A percentile compares a stretch with the other conserved stretches of the same genome.
phyloP scores from a whole-genome alignment of 2,113 vertebrate genomes.

The Lophura nycthemera region DNA sequence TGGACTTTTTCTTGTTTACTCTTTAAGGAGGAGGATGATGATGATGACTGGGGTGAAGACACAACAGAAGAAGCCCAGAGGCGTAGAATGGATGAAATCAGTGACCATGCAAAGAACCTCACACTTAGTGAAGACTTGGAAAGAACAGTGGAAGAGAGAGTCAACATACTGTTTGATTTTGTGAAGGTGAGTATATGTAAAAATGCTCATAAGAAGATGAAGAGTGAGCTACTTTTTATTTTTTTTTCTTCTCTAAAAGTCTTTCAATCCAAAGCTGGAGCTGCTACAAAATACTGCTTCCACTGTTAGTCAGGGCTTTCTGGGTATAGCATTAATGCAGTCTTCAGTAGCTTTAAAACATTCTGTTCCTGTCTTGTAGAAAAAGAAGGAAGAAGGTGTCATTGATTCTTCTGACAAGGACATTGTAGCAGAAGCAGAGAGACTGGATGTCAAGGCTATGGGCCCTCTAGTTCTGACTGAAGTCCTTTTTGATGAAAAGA shows the following conservation, averaged over 20 bases:
- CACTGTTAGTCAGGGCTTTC: rapidly evolving
- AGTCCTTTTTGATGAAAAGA: conserved; percentile 95
- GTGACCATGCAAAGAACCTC: conserved; percentile 94
- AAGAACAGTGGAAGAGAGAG: conserved; percentile 92
- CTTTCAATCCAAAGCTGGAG: background rate
- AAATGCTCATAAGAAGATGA: background rate
- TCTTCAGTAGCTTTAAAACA: background rate
- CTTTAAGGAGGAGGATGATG: conserved; percentile 88
- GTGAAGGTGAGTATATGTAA: conserved; percentile 84
- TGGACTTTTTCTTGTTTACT: background rate
- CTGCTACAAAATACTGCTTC: rapidly evolving
- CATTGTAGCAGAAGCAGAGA: conserved; percentile 95
- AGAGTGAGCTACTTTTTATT: background rate
- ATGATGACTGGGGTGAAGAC: conserved; percentile 98
- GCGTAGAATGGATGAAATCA: conserved; percentile 97
- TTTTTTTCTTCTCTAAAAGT: no score
- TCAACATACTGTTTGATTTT: conserved; percentile 96
- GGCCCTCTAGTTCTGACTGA: conserved; percentile 96
- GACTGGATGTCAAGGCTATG: conserved; percentile 96
- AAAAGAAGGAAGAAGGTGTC: conserved; percentile 92
- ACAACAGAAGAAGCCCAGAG: conserved; percentile 96
- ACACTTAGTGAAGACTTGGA: conserved; percentile 95
- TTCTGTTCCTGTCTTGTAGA: conserved; percentile 69
- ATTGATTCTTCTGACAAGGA: conserved; percentile 94
- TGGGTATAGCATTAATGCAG: rapidly evolving